Base-by-base conservation (phyloP, 2,888 invertebrate genomes). In the Agonopterix alstromeriana region DNA sequence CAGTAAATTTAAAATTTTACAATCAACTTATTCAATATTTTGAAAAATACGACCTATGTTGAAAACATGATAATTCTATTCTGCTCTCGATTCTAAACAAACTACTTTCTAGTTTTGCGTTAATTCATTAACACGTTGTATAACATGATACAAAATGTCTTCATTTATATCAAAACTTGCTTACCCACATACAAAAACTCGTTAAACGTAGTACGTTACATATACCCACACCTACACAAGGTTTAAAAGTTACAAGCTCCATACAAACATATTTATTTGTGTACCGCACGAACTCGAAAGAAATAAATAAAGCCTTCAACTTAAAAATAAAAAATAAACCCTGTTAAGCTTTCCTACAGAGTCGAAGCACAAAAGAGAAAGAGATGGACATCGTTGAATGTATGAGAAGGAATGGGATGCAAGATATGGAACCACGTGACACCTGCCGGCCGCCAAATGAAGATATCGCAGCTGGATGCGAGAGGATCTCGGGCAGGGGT, bases 391-490 rank as follows among this genome's bases (percentile, higher is more conserved):
- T 59, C 67, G 47, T 48, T 48, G 48, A 51, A 45, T 5, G 35
- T 27, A 2, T 10, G 48, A 14, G 77, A 58, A 54, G 4, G 68
- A 82, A 51, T 47, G 70, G 49, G 81, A 78, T 5, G 55, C 42
- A 51, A 55, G 49, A 60, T 62, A 47, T 52, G 50, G 57, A 60
- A 70, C 81, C 85, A 82, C 84, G 83, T 86, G 86, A 85, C 88
- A 88, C 87, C 86, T 88, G 87, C 85, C 78, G 82, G 67, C 84
- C 78, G 78, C 81, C 85, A 86, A 87, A 88, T 88, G 86, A 87
- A 88, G 88, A 88, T 81, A 87, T 87, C 87, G 84, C 87, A 87
- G 87, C 87, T 86, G 87, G 83, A 81, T 81, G 77, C 75, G 70
- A 77, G 78, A 73, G 72, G 65, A 69, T 68, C 77, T 69, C 56